Evolutionary conservation across 2,888 invertebrate species (phyloP).

Genomic region (Eumacrocentrus americanus): DNA sequence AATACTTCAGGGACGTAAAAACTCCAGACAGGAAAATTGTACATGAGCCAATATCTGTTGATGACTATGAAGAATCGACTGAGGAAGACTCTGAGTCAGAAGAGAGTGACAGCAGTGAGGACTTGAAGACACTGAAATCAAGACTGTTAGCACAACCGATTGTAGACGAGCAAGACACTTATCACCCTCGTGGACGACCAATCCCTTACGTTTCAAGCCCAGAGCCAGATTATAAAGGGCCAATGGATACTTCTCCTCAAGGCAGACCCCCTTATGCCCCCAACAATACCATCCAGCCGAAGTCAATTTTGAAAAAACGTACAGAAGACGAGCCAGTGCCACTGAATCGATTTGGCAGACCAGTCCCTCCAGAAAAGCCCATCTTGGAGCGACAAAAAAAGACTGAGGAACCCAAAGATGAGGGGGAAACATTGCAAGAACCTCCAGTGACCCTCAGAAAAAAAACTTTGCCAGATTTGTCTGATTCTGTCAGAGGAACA

Average conservation of each 20-base stretch:
- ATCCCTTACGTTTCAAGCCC: constrained; percentile 41
- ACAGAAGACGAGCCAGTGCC: constrained; percentile 48
- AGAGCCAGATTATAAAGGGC: constrained; percentile 25
- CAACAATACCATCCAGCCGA: constrained; percentile 72
- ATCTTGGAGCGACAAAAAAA: constrained; percentile 34
- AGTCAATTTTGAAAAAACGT: constrained; percentile 77
- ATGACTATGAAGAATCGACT: constrained; percentile 26
- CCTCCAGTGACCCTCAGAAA: constrained; percentile 51
- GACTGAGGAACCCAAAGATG: constrained; percentile 8
- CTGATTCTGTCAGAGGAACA: constrained; percentile 43
- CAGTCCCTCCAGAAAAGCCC: constrained; percentile 55
- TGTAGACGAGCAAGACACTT: constrained; percentile 54
- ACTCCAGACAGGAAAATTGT: constrained; percentile 12
- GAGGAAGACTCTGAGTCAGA: constrained; percentile 34
- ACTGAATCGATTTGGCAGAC: constrained; percentile 51
- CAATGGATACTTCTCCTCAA: constrained; percentile 26
- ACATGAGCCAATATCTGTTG: constrained; percentile 13
- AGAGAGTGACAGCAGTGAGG: constrained; percentile 51
- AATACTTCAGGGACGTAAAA: constrained; percentile 12
- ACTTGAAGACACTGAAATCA: constrained; percentile 50
- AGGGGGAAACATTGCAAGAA: constrained; percentile 37
- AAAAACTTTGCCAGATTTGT: constrained; percentile 46
- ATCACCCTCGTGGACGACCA: constrained; percentile 52
- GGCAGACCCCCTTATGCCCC: constrained; percentile 29
- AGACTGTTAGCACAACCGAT: constrained; percentile 52